Evolutionary conservation across 2,113 vertebrate species (phyloP), one percentile per base, ranked within the genome.

Genomic region (Morone chrysops): DNA sequence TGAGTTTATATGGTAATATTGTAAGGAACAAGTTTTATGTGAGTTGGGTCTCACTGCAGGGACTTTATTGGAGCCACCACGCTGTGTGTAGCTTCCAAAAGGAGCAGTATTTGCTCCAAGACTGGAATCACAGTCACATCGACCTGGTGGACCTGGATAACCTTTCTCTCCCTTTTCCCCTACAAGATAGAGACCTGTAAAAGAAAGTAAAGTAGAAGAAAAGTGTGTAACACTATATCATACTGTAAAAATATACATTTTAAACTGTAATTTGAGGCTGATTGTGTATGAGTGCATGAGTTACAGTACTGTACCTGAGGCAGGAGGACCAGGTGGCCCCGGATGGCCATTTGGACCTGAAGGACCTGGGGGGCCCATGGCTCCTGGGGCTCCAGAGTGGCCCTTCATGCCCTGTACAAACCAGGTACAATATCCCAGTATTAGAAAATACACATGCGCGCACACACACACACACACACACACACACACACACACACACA

Each of bases 161-260:
- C 98, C 98, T 94, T 94, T 95, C 76, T 98, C 98, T 38, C 98
- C 98, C 89, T 99, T 99, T 95, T 97, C 97, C 87, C 98, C 98
- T 50, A 96, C 93, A 31, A 96, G 50, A 63, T 96, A 94, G 60
- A 97, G 95, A 71, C 96, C 98, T 99, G 90, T 54, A 79, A 51
- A 75, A 78, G 59, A 25, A 78, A n/a, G 45, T 13, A 0, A 47
- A 62, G 2, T 16, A 25, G 60, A 70, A 47, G 20, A 9, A 36
- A 7, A 22, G 1, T 22, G 12, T 17, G 47, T 41, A 43, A 67
- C 59, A 8, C 41, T 22, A 2, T 3, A 8, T 25, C 12, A 2
- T 22, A 66, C n/a, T 9, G 8, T 57, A 13, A 67, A 25, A 43
- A 41, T 56, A 47, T 61, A 67, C 25, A 17, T 8, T 20, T 16